Evolutionary conservation across 2,888 invertebrate species (phyloP).

Genomic region (Diabrotica balteata): DNA sequence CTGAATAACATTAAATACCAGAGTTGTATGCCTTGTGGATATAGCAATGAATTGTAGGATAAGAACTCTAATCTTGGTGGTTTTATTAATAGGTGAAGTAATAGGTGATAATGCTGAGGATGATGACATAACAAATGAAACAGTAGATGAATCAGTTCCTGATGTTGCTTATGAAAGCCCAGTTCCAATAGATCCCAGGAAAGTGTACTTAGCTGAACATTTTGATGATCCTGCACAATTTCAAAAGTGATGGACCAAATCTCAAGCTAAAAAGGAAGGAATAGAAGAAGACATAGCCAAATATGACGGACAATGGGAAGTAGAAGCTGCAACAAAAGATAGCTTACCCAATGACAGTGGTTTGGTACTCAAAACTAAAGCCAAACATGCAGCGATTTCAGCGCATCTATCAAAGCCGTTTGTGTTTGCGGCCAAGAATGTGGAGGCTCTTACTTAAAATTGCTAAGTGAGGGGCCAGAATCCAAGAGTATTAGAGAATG

Average conservation of each 20-base stretch:
- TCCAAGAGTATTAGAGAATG: conserved; percentile 78
- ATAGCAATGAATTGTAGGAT: conserved; percentile 32
- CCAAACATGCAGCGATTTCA: conserved; percentile 95
- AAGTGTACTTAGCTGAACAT: conserved; percentile 81
- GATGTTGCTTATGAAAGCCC: conserved; percentile 77
- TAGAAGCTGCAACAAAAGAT: conserved; percentile 79
- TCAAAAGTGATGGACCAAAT: conserved; percentile 82
- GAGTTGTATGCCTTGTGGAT: conserved; percentile 30
- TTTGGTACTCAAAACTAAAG: conserved; percentile 90
- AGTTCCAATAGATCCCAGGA: conserved; percentile 65
- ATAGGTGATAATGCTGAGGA: conserved; percentile 27
- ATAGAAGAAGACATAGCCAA: conserved; percentile 89
- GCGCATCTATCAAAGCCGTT: conserved; percentile 80
- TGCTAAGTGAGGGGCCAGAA: conserved; percentile 74
- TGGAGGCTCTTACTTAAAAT: conserved; percentile 96
- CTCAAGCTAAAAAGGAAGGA: conserved; percentile 84
- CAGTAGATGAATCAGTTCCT: conserved; percentile 50
- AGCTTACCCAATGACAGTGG: conserved; percentile 81
- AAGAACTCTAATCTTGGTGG: conserved; percentile 21
- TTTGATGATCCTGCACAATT: conserved; percentile 82
- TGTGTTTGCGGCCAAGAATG: conserved; percentile 92
- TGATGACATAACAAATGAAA: conserved; percentile 54
- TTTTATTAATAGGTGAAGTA: conserved; percentile 25
- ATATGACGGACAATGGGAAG: conserved; percentile 86
- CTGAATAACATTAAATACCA: conserved; percentile 2